Evolutionary conservation across 2,888 invertebrate genomes (phyloP), one percentile per base, ranked within the genome.

Genomic region (Pseudanteris insignis): DNA sequence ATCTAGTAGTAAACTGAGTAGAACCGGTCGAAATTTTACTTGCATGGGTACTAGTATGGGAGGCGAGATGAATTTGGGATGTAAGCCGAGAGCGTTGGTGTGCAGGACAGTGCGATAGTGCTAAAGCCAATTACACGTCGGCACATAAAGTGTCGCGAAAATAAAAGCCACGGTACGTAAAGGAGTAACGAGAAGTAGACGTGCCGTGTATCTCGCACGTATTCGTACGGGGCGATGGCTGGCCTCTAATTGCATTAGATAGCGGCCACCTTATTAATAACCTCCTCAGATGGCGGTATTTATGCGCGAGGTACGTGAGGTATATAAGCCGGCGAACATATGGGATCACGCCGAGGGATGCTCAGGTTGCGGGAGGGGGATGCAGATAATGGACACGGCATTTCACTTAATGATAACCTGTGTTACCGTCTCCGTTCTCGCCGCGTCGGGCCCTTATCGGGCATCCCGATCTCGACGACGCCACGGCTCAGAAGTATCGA

Each of bases 391-490:
- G 79, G 79, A 79, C 79, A 79, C 72, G 79, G 79, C 79, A 79
- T 79, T 79, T 79, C 79, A 79, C 79, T 79, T 79, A 79, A 79
- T 79, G 79, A 79, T 79, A 79, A 78, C 78, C 71, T 73, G 71
- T 72, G 73, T 70, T 67, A 58, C 58, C 55, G 51, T 46, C 48
- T 47, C 58, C 40, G 66, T 44, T 55, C 53, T 29, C 46, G 62
- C 60, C 41, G 58, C 48, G 37, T 46, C 57, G 11, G 63, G 62
- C 33, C 51, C 59, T 71, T 77, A 77, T 77, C 77, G 65, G 40
- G 44, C 54, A 51, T 67, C 60, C 71, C 70, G 69, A 78, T 76
- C 78, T 75, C 65, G 54, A 58, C 67, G 72, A 72, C 72, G 72
- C 71, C 69, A 63, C 60, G 58, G 54, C 70, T 67, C 43, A 44